Evolutionary conservation across 2,888 invertebrate genomes (phyloP), one percentile per base, ranked within the genome.

Genomic region (Sussaba pulchella): DNA sequence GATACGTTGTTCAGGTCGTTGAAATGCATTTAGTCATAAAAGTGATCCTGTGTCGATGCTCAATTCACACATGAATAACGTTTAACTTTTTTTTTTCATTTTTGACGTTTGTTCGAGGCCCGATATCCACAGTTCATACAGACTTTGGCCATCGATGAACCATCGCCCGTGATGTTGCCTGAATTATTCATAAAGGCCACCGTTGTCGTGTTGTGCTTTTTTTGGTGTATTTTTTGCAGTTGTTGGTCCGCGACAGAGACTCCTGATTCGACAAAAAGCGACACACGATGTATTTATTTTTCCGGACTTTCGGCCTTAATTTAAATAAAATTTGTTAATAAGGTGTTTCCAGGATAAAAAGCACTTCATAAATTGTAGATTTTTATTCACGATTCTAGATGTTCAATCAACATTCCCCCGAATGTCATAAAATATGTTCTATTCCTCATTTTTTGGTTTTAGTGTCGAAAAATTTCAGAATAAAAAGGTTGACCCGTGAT

Each of bases 181-280:
- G 82, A 82, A 80, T 82, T 77, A 82, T 82, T 80, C 80, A 82
- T 80, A 77, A 82, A 82, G 80, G 59, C 77, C 50, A 57, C 70
- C 70, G 70, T 70, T 77, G 66, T 21, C 21, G 63, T 14, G 57
- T 73, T 59, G 57, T 14, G 10, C 47, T 75, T 71, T n/a, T n/a
- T n/a, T n/a, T n/a, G n/a, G n/a, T n/a, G n/a, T 61, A 39, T 54
- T 36, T 70, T 59, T n/a, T 36, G n/a, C 43, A 74, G 50, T 66
- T 63, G 66, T 81, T 54, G 54, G 41, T 39, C 41, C 31, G 8
- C 12, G n/a, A n/a, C n/a, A n/a, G n/a, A n/a, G n/a, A n/a, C n/a
- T n/a, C n/a, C n/a, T n/a, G n/a, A n/a, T n/a, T n/a, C n/a, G n/a
- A n/a, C n/a, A 47, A 66, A 50, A 50, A 66, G 5, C 47, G 47